Base-by-base conservation (phyloP, 2,113 vertebrate genomes). In the Gallinago jamesoni region DNA sequence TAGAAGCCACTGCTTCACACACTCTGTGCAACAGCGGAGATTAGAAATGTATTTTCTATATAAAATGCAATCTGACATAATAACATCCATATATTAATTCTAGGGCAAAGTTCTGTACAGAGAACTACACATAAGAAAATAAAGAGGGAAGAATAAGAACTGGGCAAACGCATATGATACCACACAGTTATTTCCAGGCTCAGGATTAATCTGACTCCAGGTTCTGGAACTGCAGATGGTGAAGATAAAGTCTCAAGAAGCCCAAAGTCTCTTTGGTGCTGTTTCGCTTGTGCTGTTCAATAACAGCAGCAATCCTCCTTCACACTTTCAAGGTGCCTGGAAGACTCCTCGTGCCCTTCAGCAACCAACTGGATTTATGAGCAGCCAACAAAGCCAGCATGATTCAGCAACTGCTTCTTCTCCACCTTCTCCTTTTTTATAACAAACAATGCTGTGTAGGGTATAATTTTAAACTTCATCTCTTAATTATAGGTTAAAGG, bases 271-370 rank as follows among this genome's bases (percentile, higher is more conserved):
- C 60, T 39, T 84, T 37, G 18, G 52, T 79, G 24, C 15, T 60
- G 60, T 12, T 92, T 77, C n/a, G 7, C 50, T 39, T 74, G 24
- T 48, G 39, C 39, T 74, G 22, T 74, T 30, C 78, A 81, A 28
- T 76, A 81, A 57, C 25, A 84, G 17, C 64, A 91, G 60, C 73
- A 72, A 64, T 72, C 47, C 19, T 64, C 33, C 48, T 80, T 89
- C 66, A 69, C 47, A 10, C 21, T 73, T 93, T 31, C 0, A 0
- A 70, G 56, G 64, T 70, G 27, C 25, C 66, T 78, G 77, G n/a
- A 70, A 87, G 84, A 6, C 23, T 81, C 48, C 30, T 84, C 0
- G 0, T 35, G 47, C 21, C 0, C 0, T 76, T 86, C 55, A 53
- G 50, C 35, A 86, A 10, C 11, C n/a, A 84, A 5, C 8, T 33